Evolutionary conservation across 2,113 vertebrate species (phyloP), one percentile per base, ranked within the genome.

Genomic region (Hypanus sabinus): DNA sequence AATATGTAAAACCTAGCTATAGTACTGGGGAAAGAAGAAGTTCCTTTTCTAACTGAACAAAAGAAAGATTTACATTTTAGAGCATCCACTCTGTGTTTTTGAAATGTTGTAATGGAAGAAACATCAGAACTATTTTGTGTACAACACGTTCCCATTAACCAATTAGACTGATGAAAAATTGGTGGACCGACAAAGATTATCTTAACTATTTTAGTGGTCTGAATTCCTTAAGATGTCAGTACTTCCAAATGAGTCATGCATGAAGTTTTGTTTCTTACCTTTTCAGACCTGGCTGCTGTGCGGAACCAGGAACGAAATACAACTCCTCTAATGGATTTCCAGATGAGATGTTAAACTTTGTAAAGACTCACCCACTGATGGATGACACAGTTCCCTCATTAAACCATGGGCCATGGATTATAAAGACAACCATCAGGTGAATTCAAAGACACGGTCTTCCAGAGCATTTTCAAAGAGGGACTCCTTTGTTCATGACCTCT

Each of bases 351-450:
- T 97, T 99, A 94, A 98, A 96, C 95, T 99, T 99, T 0, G 97
- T 99, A 94, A 99, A 99, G 96, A 99, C 98, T 0, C 99, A 99
- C 87, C 98, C 99, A 0, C 96, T 99, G 96, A 99, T 99, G 99
- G 98, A 99, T 0, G 98, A 99, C 94, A 97, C 98, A 0, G 97
- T 99, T 60, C 98, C 98, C 0, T 98, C 98, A 0, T 96, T 99
- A n/a, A 98, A 98, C 93, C 97, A 98, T 0, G 95, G 94, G 0
- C 98, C 99, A 70, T 99, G 98, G 98, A 98, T 99, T 36, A 97
- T 98, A 94, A 96, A 98, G 93, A 99, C 98, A 46, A 97, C 99
- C 96, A 97, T 97, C 95, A 97, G 98, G 99, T 99, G 95, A 96
- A 30, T 55, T 71, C 24, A 83, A 65, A 68, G 76, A 14, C 77